phyloP scores from a whole-genome alignment of 2,888 invertebrate species.

The Drosophila multiciliata region DNA sequence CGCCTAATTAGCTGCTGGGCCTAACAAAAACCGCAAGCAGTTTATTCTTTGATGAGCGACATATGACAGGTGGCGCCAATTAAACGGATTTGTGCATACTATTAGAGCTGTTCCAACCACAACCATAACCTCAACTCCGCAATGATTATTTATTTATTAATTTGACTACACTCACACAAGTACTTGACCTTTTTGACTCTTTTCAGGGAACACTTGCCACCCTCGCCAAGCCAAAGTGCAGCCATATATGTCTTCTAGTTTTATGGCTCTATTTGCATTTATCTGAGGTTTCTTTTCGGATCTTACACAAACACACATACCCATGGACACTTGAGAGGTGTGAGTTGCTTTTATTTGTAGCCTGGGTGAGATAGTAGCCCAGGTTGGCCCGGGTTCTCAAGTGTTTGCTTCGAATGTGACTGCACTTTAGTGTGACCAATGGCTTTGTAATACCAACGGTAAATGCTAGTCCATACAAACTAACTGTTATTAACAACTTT shows the following conservation, averaged over 20 bases:
- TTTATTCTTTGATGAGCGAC: slow-evolving; percentile 67
- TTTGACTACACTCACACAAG: slow-evolving; percentile 17
- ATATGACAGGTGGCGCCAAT: slow-evolving; percentile 51
- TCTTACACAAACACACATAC: slow-evolving; percentile 58
- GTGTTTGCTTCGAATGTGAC: slow-evolving; percentile 20
- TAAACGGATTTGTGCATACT: slow-evolving; percentile 58
- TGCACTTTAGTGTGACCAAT: slow-evolving; percentile 30
- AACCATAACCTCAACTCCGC: not conserved
- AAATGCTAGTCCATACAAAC: not conserved
- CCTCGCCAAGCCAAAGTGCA: slow-evolving; percentile 26
- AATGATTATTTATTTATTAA: slow-evolving; percentile 30
- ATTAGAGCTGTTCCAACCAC: slow-evolving; percentile 12
- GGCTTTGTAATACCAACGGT: not conserved
- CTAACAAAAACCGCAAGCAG: slow-evolving; percentile 37
- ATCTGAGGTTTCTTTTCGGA: slow-evolving; percentile 32
- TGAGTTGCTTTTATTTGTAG: slow-evolving; percentile 35
- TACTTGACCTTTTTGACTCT: slow-evolving; percentile 59
- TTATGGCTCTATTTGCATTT: slow-evolving; percentile 66
- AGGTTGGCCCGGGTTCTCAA: slow-evolving; percentile 27
- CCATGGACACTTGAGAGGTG: slow-evolving; percentile 35
- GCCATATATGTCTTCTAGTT: slow-evolving; percentile 40
- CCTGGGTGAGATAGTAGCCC: slow-evolving; percentile 12
- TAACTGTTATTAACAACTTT: not conserved
- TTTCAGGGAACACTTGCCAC: slow-evolving; percentile 65
- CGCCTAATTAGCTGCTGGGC: slow-evolving; percentile 65